Base-by-base conservation (phyloP, 1,140 invertebrate species). In the Prorops nasuta region DNA sequence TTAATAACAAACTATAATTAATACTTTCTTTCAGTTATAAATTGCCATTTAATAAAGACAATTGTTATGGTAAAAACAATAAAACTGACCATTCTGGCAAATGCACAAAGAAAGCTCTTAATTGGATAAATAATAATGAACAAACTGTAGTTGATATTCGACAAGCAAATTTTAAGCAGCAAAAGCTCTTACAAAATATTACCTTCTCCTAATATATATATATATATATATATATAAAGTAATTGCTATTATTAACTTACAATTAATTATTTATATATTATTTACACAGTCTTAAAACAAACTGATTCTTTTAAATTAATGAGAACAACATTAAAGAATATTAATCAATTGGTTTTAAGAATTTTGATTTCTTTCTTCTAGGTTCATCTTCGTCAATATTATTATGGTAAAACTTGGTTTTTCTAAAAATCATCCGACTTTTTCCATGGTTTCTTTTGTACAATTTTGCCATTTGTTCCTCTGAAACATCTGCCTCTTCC, bases 391-490 rank as follows among this genome's bases (percentile, higher is more conserved):
- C 4, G n/a, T 54, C 32, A n/a, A 9, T 19, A 38, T 40, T 16
- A 10, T 32, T 14, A 3, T 36, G 16, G 41, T 14, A 10, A 17
- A 49, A 77, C 68, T 46, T 49, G 64, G 52, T 67, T 65, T 73
- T 45, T 49, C 32, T 76, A 39, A 66, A 67, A 3, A 64, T 10
- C 24, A 28, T 28, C n/a, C n/a, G n/a, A n/a, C n/a, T n/a, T n/a
- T n/a, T n/a, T n/a, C n/a, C n/a, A n/a, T n/a, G n/a, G n/a, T n/a
- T n/a, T 10, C 10, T 56, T 51, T 79, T 61, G 56, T 58, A 81
- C n/a, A 53, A 63, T 52, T 80, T 74, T 10, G 80, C 79, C 86
- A 91, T 89, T 67, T 88, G 80, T 56, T 81, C 78, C 69, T 90
- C 87, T 4, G 83, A 81, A 12, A 92, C 67, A 56, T 90, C 88